Base-by-base conservation (phyloP, 2,888 invertebrate genomes). In the Belgica antarctica region DNA sequence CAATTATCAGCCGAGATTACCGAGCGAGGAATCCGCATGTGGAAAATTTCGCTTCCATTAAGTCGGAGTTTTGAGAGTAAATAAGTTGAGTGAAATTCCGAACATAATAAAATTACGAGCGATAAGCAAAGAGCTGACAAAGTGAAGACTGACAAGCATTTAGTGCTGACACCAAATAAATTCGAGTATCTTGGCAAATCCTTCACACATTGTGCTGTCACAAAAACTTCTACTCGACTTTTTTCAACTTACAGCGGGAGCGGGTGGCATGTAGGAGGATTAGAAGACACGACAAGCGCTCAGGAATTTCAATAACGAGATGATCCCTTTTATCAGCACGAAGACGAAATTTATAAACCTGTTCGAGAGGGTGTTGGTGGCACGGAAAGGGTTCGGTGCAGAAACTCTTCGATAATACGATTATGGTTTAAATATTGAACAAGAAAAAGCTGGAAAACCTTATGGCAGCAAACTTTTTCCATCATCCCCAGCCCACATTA, bases 341-440 rank as follows among this genome's bases (percentile, higher is more conserved):
- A n/a, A 52, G 52, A 22, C 22, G 52, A 52, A 3, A n/a, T 4
- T 2, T 52, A 12, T n/a, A 52, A 52, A 52, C n/a, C 52, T 52
- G 12, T 7, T 22, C 22, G 34, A 12, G 34, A 31, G 34, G 5
- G 34, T 31, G 5, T 31, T 5, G 34, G 12, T 31, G 34, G 34
- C n/a, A n/a, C n/a, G n/a, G n/a, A n/a, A n/a, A n/a, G 41, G 41
- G 41, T 41, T 41, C 41, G 22, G 17, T 22, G 52, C n/a, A n/a
- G 52, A 52, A 19, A n/a, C 22, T n/a, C 7, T 52, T 52, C 41
- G 41, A 41, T 41, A n/a, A 41, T 22, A n/a, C 52, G 22, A 52
- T 52, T 22, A 8, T 22, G 52, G 52, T 7, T 46, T 7, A 46
- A 46, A 46, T 46, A 15, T 15, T n/a, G 5, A 46, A n/a, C n/a